Conservation (phyloP, 2,113 vertebrate genomes). For the Panthera leo region DNA sequence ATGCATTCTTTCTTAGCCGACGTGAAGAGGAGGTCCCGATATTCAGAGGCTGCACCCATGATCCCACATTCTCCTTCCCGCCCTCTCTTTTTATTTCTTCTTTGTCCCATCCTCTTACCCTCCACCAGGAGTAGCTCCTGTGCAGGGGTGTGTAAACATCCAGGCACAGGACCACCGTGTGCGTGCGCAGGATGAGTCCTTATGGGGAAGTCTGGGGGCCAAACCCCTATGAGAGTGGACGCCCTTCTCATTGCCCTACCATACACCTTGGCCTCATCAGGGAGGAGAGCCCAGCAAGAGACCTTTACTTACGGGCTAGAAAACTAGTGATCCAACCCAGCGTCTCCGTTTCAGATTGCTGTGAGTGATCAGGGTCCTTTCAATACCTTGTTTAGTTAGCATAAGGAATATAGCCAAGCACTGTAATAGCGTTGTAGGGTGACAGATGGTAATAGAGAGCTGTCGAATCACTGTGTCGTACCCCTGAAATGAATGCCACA, state of each 20-base stretch:
- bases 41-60: not conserved
- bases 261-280: too few relatives aligned
- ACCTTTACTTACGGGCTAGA: not conserved
- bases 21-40: not conserved
- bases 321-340: too few relatives aligned
- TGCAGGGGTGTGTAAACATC: not conserved
- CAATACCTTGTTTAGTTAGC: not conserved
- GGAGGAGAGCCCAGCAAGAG: not conserved
- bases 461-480: not conserved
- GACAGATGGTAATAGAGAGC: not conserved
- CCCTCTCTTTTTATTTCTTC: not conserved
- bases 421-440: not conserved
- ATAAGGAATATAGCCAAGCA: not conserved
- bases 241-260: not conserved
- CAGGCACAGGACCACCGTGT: not conserved
- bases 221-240: not conserved
- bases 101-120: not conserved
- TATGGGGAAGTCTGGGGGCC: not conserved
- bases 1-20: not conserved
- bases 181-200: not conserved
- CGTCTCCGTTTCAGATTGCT: not conserved
- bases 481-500: not conserved
- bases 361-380: not conserved
- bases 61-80: not conserved
- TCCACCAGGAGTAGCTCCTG: not conserved